Conservation (phyloP, 2,113 vertebrate genomes). For the Oreamnos americanus region DNA sequence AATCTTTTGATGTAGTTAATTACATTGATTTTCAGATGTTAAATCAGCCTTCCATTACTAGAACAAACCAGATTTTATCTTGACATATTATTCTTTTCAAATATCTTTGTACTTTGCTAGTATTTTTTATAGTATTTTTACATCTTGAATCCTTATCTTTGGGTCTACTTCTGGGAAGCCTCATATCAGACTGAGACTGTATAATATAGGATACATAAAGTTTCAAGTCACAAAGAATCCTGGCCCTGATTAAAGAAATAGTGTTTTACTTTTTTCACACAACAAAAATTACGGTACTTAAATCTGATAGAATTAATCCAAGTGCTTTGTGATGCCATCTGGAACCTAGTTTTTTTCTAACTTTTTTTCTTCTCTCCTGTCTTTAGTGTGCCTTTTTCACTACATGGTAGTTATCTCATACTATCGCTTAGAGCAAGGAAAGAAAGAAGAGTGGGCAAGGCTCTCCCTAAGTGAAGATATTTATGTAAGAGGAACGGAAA, state of each 20-base stretch:
- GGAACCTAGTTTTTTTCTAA: background rate
- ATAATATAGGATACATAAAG: background rate
- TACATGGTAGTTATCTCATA: background rate
- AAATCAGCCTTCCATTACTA: background rate
- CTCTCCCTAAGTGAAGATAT: background rate
- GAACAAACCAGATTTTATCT: constrained; percentile 33
- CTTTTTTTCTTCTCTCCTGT: background rate
- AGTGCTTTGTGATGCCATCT: background rate
- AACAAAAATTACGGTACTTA: background rate
- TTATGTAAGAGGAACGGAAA: background rate
- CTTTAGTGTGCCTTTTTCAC: background rate
- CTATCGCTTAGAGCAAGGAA: background rate
- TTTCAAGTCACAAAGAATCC: background rate
- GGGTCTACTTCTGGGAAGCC: background rate
- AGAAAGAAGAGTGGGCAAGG: background rate
- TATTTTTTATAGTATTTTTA: constrained; percentile 25
- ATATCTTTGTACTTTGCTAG: background rate
- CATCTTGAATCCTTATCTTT: background rate
- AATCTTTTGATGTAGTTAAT: constrained; percentile 44
- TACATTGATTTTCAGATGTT: constrained; percentile 47
- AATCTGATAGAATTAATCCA: background rate
- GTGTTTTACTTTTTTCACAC: background rate
- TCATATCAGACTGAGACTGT: background rate
- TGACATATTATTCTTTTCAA: constrained; percentile 3
- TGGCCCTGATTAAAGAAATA: background rate